A percentile compares a stretch with the other conserved stretches of the same genome.
phyloP scores from a whole-genome alignment of 2,888 invertebrate genomes.

The Clivina fossor region DNA sequence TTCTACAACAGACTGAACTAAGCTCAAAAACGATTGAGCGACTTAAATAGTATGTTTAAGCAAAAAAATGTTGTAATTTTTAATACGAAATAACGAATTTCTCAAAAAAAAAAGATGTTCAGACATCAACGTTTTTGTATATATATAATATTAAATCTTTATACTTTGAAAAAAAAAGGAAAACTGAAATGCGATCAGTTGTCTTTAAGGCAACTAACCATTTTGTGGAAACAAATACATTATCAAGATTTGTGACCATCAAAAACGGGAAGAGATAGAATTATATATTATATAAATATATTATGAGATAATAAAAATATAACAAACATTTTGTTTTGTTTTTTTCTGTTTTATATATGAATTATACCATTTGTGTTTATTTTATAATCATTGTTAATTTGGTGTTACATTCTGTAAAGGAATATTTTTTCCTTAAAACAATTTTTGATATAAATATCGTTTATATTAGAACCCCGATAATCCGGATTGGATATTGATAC shows the following conservation, averaged over 20 bases:
- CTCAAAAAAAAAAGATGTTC: conserved; percentile 23
- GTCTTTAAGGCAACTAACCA: conserved; percentile 15
- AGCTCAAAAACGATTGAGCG: conserved; percentile 22
- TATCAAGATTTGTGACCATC: conserved; percentile 28
- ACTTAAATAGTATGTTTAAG: conserved; percentile 27
- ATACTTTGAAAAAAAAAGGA: conserved; percentile 21
- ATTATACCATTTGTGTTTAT: too few relatives aligned
- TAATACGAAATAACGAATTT: conserved; percentile 27
- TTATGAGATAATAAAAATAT: conserved; percentile 30
- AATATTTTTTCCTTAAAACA: too few relatives aligned
- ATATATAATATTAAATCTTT: conserved; percentile 28
- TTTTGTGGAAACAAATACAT: conserved; percentile 26
- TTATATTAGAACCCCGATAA: too few relatives aligned
- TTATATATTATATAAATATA: conserved; percentile 30
- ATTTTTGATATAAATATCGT: too few relatives aligned
- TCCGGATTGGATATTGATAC: too few relatives aligned
- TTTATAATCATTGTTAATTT: too few relatives aligned
- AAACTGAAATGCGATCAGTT: conserved; percentile 21
- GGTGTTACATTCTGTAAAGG: too few relatives aligned
- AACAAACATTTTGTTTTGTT: conserved; percentile 6
- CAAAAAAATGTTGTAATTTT: conserved; percentile 29
- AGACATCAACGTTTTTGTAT: conserved; percentile 21
- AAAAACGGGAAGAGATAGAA: conserved; percentile 29
- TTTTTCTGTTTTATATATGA: too few relatives aligned
- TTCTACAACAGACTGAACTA: conserved; percentile 27